These are phyloP conservation scores for Electrona antarctica DNA, from an alignment of 2,113 vertebrate species.

Conservation along the genomic window DNA sequence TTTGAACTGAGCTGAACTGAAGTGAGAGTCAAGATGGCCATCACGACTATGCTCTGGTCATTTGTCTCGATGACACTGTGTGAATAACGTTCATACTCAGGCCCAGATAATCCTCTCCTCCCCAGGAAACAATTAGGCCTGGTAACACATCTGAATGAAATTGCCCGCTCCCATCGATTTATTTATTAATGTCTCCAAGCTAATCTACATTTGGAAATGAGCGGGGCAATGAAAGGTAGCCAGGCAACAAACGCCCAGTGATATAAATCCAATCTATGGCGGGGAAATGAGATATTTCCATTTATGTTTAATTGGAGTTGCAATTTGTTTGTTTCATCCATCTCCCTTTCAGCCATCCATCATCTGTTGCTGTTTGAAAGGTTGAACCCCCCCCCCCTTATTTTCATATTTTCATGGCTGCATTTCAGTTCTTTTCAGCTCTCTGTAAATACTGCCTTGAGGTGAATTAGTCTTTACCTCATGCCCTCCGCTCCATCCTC, in stretches of 20 bases:
- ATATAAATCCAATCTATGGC: slow-evolving; percentile 71
- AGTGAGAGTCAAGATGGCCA: slow-evolving; percentile 3
- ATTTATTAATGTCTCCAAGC: slow-evolving; percentile 63
- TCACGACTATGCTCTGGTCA: slow-evolving; percentile 37
- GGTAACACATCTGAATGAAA: slow-evolving; percentile 27
- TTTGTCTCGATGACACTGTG: no score
- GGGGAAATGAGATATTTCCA: slow-evolving; percentile 75
- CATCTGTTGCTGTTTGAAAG: slow-evolving; percentile 33
- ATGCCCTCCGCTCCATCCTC: slow-evolving; percentile 38
- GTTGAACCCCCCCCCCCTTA: slow-evolving; percentile 2
- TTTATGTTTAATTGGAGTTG: slow-evolving; percentile 74
- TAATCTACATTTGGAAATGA: slow-evolving; percentile 71
- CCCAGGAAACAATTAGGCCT: slow-evolving; percentile 57
- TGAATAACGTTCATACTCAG: slow-evolving; percentile 3
- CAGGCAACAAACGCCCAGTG: slow-evolving; percentile 63
- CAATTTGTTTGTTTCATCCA: slow-evolving; percentile 56
- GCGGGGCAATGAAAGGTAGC: slow-evolving; percentile 65
- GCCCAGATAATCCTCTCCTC: background rate
- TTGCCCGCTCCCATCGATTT: slow-evolving; percentile 46
- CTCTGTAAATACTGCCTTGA: slow-evolving; percentile 51
- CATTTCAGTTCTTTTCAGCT: slow-evolving; percentile 1
- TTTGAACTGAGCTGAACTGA: no score
- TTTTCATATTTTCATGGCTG: background rate
- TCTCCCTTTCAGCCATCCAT: slow-evolving; percentile 40
- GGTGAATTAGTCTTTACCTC: slow-evolving; percentile 54